phyloP scores from a whole-genome alignment of 2,888 invertebrate species.

The Sipha maydis region DNA sequence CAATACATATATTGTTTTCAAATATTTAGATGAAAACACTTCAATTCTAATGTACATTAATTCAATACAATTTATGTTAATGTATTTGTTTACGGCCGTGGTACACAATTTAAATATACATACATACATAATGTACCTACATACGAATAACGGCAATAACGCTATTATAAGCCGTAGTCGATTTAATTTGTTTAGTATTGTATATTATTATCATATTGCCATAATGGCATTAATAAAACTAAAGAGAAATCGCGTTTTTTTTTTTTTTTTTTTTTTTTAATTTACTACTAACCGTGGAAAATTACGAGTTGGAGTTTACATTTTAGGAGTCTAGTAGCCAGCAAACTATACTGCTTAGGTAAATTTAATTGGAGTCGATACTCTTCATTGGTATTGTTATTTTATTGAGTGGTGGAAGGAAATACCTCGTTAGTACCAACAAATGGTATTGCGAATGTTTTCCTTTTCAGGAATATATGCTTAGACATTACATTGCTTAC shows the following conservation, averaged over 20 bases:
- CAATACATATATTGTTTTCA: background rate
- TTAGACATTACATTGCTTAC: too few relatives aligned
- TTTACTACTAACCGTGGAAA: too few relatives aligned
- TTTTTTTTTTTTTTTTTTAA: too few relatives aligned
- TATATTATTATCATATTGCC: background rate
- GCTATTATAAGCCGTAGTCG: background rate
- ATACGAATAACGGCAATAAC: background rate
- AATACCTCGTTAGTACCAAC: too few relatives aligned
- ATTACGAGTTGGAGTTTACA: too few relatives aligned
- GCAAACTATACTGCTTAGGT: too few relatives aligned
- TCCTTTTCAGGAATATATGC: too few relatives aligned
- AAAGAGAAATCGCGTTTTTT: background rate
- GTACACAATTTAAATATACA: background rate
- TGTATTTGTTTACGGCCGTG: background rate
- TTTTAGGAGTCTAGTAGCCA: too few relatives aligned
- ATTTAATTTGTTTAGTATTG: background rate
- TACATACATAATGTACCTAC: background rate
- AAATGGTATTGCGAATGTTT: too few relatives aligned
- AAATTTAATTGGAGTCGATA: too few relatives aligned
- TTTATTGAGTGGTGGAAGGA: too few relatives aligned
- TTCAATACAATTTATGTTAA: conserved; percentile 13
- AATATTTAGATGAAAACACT: conserved; percentile 5
- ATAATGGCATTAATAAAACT: background rate
- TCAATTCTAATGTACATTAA: background rate
- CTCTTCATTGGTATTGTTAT: too few relatives aligned